Conservation (phyloP, 1,140 invertebrate genomes). For the Streblospio benedicti region DNA sequence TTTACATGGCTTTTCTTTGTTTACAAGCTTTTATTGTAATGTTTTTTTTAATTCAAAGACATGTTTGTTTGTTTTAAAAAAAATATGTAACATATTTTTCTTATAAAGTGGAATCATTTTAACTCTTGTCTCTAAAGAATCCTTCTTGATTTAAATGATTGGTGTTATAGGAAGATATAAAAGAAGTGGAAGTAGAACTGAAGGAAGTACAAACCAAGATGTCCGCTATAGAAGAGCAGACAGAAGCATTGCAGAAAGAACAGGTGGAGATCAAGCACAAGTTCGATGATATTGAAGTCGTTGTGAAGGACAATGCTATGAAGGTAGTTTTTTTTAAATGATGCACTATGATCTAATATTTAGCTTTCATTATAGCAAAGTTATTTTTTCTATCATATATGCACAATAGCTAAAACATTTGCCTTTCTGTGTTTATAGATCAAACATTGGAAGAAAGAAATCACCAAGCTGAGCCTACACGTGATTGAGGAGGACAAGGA, state of each 20-base stretch:
- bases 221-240: slow-evolving; percentile 63
- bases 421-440: slow-evolving; percentile 27
- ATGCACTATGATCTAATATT: neutral
- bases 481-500: slow-evolving; percentile 25
- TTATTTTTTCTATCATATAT: neutral
- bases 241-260: slow-evolving; percentile 36
- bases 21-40: too few species aligned
- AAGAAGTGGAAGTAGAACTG: slow-evolving; percentile 53
- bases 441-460: slow-evolving; percentile 46
- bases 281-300: slow-evolving; percentile 56
- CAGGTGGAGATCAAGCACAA: slow-evolving; percentile 46
- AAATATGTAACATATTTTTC: too few species aligned
- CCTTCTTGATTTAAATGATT: too few species aligned
- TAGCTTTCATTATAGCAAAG: neutral
- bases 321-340: too few species aligned
- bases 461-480: slow-evolving; percentile 28
- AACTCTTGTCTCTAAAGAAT: too few species aligned
- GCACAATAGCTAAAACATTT: neutral
- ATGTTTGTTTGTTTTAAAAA: too few species aligned
- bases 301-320: slow-evolving; percentile 57
- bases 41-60: too few species aligned
- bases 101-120: too few species aligned
- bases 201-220: slow-evolving; percentile 56
- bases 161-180: slow-evolving; percentile 41
- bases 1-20: too few species aligned